Conservation (phyloP, 1,140 invertebrate species). For the Lasioglossum albipes region DNA sequence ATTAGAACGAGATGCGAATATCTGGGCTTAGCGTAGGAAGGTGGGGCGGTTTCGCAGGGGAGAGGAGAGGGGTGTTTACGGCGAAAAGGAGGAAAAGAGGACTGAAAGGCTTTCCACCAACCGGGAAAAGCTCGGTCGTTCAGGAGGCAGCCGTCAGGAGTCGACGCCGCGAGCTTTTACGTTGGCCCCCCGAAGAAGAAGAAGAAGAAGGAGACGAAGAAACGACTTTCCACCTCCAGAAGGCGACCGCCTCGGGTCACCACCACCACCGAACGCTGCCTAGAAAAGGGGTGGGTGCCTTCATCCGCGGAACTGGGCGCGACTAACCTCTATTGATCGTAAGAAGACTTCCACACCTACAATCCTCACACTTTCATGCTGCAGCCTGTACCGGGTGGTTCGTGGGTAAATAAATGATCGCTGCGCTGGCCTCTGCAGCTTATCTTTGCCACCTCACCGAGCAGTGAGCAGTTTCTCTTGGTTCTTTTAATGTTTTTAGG, state of each 20-base stretch:
- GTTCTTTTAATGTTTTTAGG: no score
- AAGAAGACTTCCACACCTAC: constrained; percentile 73
- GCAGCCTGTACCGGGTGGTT: constrained; percentile 60
- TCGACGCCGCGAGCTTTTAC: constrained; percentile 47
- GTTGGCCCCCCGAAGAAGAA: constrained; percentile 40
- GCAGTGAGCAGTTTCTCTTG: no score
- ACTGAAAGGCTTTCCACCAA: constrained; percentile 46
- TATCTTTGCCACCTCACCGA: not conserved
- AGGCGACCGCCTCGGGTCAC: constrained; percentile 46
- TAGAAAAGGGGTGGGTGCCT: constrained; percentile 64
- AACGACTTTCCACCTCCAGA: constrained; percentile 57
- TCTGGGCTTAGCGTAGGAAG: constrained; percentile 2
- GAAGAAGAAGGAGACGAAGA: constrained; percentile 57
- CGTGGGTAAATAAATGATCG: constrained; percentile 51
- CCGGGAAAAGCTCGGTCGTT: constrained; percentile 54
- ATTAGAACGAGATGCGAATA: constrained; percentile 21
- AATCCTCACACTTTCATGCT: constrained; percentile 67
- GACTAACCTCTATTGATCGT: constrained; percentile 75
- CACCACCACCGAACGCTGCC: constrained; percentile 44
- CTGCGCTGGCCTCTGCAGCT: no score
- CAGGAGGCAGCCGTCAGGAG: constrained; percentile 40
- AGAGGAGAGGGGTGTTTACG: constrained; percentile 32
- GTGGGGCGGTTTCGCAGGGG: not conserved
- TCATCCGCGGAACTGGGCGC: constrained; percentile 71
- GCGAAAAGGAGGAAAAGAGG: constrained; percentile 54